Conservation (phyloP, 1,140 invertebrate genomes). For the Philopotamus ludificatus region DNA sequence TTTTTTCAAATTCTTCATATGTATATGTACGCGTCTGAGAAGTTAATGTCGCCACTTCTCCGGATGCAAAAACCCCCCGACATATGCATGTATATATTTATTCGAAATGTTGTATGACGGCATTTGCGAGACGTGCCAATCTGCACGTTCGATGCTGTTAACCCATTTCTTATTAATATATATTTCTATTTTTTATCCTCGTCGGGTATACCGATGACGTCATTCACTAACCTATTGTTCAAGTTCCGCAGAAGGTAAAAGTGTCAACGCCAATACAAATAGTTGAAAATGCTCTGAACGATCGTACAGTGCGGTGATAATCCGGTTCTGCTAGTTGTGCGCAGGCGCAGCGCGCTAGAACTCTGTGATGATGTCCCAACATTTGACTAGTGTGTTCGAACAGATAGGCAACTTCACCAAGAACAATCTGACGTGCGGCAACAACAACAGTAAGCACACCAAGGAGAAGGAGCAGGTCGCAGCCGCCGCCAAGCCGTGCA, state of each 20-base stretch:
- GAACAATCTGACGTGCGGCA: conserved; percentile 51
- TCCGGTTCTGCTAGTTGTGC: conserved; percentile 15
- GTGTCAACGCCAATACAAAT: background rate
- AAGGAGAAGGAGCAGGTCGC: conserved; percentile 46
- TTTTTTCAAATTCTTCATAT: too few species aligned
- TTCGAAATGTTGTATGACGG: too few species aligned
- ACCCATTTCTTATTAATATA: background rate
- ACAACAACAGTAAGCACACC: conserved; percentile 49
- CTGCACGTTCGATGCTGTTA: background rate
- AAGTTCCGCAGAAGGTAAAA: background rate
- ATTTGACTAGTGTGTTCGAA: conserved; percentile 55
- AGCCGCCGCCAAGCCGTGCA: background rate
- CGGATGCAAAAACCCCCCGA: too few species aligned
- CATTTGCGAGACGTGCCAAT: too few species aligned
- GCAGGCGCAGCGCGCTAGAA: background rate
- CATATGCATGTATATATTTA: too few species aligned
- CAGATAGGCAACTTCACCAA: conserved; percentile 56
- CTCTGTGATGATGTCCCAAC: conserved; percentile 52
- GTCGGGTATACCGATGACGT: too few species aligned
- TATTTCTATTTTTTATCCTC: background rate
- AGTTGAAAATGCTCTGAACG: background rate
- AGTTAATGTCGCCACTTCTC: too few species aligned
- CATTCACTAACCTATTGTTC: background rate
- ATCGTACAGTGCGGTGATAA: background rate
- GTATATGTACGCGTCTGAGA: too few species aligned